A percentile compares a stretch with the other conserved stretches of the same genome.
These are phyloP conservation scores for Acleris emargana DNA, from an alignment of 2,888 invertebrate species.

Conservation along the genomic window DNA sequence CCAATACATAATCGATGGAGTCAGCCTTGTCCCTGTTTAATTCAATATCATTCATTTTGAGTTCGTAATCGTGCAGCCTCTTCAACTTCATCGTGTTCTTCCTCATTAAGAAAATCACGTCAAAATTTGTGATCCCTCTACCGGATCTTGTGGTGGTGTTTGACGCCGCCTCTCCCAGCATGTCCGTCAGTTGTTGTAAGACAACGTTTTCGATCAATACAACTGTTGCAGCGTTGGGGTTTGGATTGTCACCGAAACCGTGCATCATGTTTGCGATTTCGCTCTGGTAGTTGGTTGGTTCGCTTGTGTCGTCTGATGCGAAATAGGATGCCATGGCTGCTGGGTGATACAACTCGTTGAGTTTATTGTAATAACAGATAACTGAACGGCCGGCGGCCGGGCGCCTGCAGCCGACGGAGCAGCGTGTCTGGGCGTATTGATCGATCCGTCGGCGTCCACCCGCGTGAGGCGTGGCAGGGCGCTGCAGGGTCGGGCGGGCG, in stretches of 20 bases:
- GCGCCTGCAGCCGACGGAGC: no score
- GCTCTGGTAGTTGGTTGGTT: constrained; percentile 79
- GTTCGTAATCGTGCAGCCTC: constrained; percentile 89
- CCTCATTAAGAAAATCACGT: constrained; percentile 92
- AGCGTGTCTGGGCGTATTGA: no score
- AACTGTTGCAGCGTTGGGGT: constrained; percentile 92
- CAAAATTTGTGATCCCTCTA: constrained; percentile 83
- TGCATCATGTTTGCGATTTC: constrained; percentile 95
- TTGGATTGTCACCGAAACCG: constrained; percentile 94
- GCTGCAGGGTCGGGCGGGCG: no score
- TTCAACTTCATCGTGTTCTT: constrained; percentile 91
- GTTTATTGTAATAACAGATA: no score
- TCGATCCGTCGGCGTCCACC: no score
- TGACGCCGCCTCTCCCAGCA: constrained; percentile 90
- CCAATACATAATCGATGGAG: constrained; percentile 55
- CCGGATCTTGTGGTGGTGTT: constrained; percentile 86
- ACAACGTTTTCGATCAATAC: constrained; percentile 93
- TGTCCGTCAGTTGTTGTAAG: constrained; percentile 89
- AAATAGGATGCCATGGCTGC: constrained; percentile 70
- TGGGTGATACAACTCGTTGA: neutral
- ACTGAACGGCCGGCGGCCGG: no score
- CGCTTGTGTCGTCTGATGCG: constrained; percentile 62
- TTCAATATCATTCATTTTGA: constrained; percentile 81
- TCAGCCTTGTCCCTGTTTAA: constrained; percentile 59
- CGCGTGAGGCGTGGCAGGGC: no score